Percentiles rank a stretch among this genome's conserved stretches.
Evolutionary conservation across 2,797 vertebrate genomes (phyloP).

Genomic region (Phalanger gymnotis): DNA sequence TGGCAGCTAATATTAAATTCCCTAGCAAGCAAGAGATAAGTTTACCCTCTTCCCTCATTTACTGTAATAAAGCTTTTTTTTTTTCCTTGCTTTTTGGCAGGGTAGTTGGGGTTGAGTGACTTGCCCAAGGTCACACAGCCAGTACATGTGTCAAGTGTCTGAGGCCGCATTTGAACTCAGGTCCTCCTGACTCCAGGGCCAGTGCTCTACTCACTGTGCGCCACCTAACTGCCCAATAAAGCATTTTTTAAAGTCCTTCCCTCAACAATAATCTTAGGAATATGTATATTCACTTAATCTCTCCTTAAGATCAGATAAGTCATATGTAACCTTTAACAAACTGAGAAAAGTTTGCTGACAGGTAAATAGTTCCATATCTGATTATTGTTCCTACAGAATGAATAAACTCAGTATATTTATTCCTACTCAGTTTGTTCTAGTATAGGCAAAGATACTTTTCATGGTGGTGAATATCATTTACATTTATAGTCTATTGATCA

Average conservation of each 20-base stretch:
- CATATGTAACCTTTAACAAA: neutral
- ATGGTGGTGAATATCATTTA: neutral
- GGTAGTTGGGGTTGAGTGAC: too few species aligned
- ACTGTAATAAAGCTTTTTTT: neutral
- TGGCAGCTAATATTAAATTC: slow-evolving; percentile 19
- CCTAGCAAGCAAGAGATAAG: neutral
- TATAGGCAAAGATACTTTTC: slow-evolving; percentile 1
- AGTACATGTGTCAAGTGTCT: too few species aligned
- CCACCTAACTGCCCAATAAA: too few species aligned
- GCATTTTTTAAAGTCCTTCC: slow-evolving; percentile 51
- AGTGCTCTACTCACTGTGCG: too few species aligned
- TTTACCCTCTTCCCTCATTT: slow-evolving; percentile 45
- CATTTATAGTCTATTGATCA: neutral
- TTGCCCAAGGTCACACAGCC: too few species aligned
- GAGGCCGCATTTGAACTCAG: too few species aligned
- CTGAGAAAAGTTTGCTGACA: neutral
- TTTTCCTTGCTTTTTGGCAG: too few species aligned
- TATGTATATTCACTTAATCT: slow-evolving; percentile 5
- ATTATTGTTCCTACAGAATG: neutral
- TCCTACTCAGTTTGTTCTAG: slow-evolving; percentile 36
- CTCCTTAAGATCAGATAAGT: neutral
- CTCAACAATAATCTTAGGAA: neutral
- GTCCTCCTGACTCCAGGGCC: too few species aligned
- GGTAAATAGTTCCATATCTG: slow-evolving; percentile 43
- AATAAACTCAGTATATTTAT: slow-evolving; percentile 17